Evolutionary conservation across 2,888 invertebrate species (phyloP).

Genomic region (Dinocampus coccinellae): DNA sequence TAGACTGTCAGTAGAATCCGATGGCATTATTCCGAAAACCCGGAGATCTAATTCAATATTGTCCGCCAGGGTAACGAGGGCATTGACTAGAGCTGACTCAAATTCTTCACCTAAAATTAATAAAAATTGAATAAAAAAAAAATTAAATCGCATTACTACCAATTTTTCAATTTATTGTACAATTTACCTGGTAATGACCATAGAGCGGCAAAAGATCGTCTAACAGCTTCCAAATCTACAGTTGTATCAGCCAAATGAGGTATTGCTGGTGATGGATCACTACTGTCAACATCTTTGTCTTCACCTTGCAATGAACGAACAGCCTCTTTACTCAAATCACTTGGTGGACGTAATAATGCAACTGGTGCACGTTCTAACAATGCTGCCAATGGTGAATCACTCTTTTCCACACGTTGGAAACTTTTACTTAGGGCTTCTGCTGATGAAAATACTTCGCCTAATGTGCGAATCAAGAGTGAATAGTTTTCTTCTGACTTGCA

Average conservation of each 20-base stretch:
- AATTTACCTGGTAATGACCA: slow-evolving; percentile 64
- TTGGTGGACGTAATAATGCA: slow-evolving; percentile 68
- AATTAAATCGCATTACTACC: no score
- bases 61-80: slow-evolving; percentile 80
- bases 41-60: slow-evolving; percentile 80
- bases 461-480: slow-evolving; percentile 79
- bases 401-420: slow-evolving; percentile 73
- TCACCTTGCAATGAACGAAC: slow-evolving; percentile 82
- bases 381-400: slow-evolving; percentile 71
- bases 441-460: slow-evolving; percentile 82
- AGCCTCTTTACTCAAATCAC: slow-evolving; percentile 78
- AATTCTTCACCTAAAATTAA: slow-evolving; percentile 70
- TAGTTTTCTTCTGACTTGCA: slow-evolving; percentile 80
- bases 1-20: slow-evolving; percentile 69
- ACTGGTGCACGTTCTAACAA: slow-evolving; percentile 72
- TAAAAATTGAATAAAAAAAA: slow-evolving; percentile 58
- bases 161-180: background rate
- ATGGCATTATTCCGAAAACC: slow-evolving; percentile 74
- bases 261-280: slow-evolving; percentile 68
- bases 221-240: slow-evolving; percentile 81
- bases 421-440: slow-evolving; percentile 80
- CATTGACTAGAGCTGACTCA: slow-evolving; percentile 80
- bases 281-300: slow-evolving; percentile 89
- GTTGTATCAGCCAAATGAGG: slow-evolving; percentile 65
- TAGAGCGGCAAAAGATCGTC: slow-evolving; percentile 77